Evolutionary conservation across 2,797 vertebrate species (phyloP), one percentile per base, ranked within the genome.

Genomic region (Melopsittacus undulatus): DNA sequence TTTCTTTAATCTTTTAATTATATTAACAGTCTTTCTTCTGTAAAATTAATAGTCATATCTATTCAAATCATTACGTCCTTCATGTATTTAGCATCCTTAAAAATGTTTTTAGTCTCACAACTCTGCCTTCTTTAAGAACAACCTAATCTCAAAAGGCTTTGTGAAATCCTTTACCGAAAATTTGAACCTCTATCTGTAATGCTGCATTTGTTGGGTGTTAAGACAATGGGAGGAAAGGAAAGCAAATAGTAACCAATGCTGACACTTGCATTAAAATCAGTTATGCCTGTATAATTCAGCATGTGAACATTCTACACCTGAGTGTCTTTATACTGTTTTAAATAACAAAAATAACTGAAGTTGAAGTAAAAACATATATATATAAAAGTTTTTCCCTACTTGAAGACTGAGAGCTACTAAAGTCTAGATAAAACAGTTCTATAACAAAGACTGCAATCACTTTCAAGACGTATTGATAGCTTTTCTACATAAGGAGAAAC

Each of bases 1-100:
- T 96, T 75, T 74, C 81, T 92, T 93, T 78, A 86, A 86, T 89
- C 49, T 92, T 95, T 85, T 94, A 91, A 94, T 92, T 82, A 86
- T 69, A 89, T 83, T 85, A 95, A 42, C 64, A 87, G 16, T 49
- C 64, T 83, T 69, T 78, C 29, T 36, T 76, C 74, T 52, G 68
- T 76, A 69, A 23, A 54, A 80, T 95, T 77, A 91, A 74, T 67
- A 86, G 63, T 18, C 20, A 7, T 89, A 95, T 54, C 61, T 88
- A 30, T 89, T 89, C 15, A 73, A 87, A 88, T 72, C 52, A 54
- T 57, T 54, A 61, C 13, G 75, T 56, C 20, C 24, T 57, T 75
- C 63, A 72, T 3, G 24, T 22, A 8, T 45, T 93, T 68, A 56
- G 10, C 63, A 61, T 78, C 45, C 34, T 85, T n/a, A 86, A 83